Base-by-base conservation (phyloP, 2,888 invertebrate species). In the Plagiodera versicolora region DNA sequence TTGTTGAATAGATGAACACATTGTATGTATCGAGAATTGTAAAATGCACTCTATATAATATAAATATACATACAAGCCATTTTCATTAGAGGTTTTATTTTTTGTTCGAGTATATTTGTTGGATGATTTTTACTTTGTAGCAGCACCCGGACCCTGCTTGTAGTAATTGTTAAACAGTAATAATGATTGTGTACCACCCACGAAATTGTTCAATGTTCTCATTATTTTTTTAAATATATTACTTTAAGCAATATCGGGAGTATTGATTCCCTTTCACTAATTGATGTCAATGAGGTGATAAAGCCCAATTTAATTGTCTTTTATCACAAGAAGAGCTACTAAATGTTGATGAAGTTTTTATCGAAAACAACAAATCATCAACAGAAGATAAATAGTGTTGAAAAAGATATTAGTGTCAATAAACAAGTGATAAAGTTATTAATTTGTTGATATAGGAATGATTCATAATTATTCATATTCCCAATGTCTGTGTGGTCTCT, bases 1-100 rank as follows among this genome's bases (percentile, higher is more conserved):
- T 74, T 71, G 71, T 70, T 73, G 72, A 72, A 70, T 72, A 67
- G 71, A 74, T 71, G 73, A 75, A 75, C 76, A 79, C 77, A 76
- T 74, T 79, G 77, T 77, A 78, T 79, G 78, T 79, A 79, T 75
- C 76, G 77, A 74, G 76, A 78, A 76, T 62, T 79, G 79, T 79
- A 79, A 76, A 79, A 79, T 79, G 79, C 79, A 79, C 79, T 77
- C 75, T 77, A 71, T 72, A 72, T 73, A 73, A 76, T 75, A 76
- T 75, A 76, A 76, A 76, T 76, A 75, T 74, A 76, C 75, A 77
- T 76, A 75, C 74, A 75, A 74, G 75, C 76, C 75, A 75, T 77
- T 77, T 75, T 76, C 59, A 63, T 64, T 56, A 60, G 64, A 57
- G 57, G 63, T 71, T 70, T 70, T 61, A 64, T 65, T 68, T 58